Conservation (phyloP, 2,797 vertebrate genomes). For the Micropoecilia bifurca region DNA sequence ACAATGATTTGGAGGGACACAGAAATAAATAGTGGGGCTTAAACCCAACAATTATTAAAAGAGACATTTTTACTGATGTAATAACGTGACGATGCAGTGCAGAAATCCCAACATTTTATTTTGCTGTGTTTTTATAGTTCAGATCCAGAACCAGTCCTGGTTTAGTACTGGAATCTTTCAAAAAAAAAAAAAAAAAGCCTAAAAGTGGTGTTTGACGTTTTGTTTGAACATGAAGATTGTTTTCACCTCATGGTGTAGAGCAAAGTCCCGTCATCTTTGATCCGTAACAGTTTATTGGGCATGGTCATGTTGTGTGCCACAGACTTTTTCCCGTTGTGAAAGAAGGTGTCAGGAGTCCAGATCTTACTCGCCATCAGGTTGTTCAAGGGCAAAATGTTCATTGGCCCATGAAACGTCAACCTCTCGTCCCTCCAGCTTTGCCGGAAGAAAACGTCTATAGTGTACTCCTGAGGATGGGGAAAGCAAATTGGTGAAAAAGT, state of each 20-base stretch:
- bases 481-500: background rate
- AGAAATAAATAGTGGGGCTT: background rate
- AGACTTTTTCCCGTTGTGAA: constrained; percentile 98
- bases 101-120: background rate
- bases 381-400: constrained; percentile 96
- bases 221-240: background rate
- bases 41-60: background rate
- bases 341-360: constrained; percentile 99
- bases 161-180: background rate
- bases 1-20: background rate
- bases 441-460: constrained; percentile 98
- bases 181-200: background rate
- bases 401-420: constrained; percentile 95
- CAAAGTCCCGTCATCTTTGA: constrained; percentile 95
- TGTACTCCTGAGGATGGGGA: constrained; percentile 88
- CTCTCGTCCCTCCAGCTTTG: constrained; percentile 98
- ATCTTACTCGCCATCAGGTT: constrained; percentile 99
- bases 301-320: constrained; percentile 99
- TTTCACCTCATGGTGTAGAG: constrained; percentile 95
- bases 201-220: background rate
- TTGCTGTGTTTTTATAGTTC: background rate
- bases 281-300: constrained; percentile 96
- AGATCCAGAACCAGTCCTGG: background rate
- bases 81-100: background rate
- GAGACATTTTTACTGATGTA: background rate